Base-by-base conservation (phyloP, 1,140 invertebrate species). In the Idris sp. region DNA sequence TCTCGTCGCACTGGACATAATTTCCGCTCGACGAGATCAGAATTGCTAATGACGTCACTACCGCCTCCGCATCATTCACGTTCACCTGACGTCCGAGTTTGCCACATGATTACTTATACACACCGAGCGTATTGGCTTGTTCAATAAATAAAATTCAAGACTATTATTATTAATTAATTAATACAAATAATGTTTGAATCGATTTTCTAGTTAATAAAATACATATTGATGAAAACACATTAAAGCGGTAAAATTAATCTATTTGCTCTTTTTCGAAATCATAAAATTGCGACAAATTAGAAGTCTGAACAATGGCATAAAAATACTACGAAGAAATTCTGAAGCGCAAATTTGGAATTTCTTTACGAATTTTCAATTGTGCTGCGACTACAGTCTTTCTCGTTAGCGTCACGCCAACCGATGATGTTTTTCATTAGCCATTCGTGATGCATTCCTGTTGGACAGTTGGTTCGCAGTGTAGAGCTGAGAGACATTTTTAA, bases 11-110 rank as follows among this genome's bases (percentile, higher is more conserved):
- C 81, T 87, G 86, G 86, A 88, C 86, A 88, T 88, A 88, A 88
- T 88, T 88, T 88, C 86, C 86, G 86, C 86, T 83, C 85, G 86
- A 87, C 86, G 85, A 86, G 86, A 87, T 88, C 85, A 84, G 86
- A 88, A 88, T 88, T 87, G 84, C 86, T 88, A 88, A 88, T 88
- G 86, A 87, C 84, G 85, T 86, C 84, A 85, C 83, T 83, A 81
- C 84, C 82, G 80, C 80, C 83, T 85, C 81, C 79, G 81, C 84
- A 84, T 86, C 85, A 83, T 83, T 86, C 83, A 83, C 80, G 80
- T 79, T 81, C 64, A 78, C 67, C 79, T 76, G 61, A 77, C 68
- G 73, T 74, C 79, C 64, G 69, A 28, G 51, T 73, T 51, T 16
- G 54, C 54, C 65, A 71, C 65, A 65, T 76, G 65, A 59, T 46